A percentile compares a stretch with the other conserved stretches of the same genome.
Conservation (phyloP, 2,113 vertebrate genomes). For the Antigone vipio region DNA sequence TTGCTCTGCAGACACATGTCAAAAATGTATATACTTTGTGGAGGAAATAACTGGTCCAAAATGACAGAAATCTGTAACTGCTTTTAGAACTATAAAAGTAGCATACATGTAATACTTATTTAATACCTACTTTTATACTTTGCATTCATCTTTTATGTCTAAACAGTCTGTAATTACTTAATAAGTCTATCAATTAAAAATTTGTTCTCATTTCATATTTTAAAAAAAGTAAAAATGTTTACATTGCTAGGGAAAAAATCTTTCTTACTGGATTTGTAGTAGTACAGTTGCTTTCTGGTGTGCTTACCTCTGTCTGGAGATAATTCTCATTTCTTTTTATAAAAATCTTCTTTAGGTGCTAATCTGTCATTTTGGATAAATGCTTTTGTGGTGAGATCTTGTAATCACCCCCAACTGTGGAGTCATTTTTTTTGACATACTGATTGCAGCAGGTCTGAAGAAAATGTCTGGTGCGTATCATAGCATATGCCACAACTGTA, state of each 20-base stretch:
- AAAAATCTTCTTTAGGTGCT: not conserved
- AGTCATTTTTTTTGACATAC: constrained; percentile 25
- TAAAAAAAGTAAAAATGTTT: not conserved
- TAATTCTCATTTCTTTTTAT: not conserved
- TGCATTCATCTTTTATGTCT: not conserved
- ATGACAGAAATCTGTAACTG: not conserved
- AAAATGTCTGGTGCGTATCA: not conserved
- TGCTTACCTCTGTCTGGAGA: not conserved
- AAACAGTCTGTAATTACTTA: not conserved
- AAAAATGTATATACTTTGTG: not conserved
- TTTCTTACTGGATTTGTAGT: not conserved
- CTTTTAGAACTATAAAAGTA: not conserved
- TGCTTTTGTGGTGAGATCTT: not conserved
- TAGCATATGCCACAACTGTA: not conserved
- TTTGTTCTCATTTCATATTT: not conserved
- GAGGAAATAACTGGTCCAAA: not conserved
- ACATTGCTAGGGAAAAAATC: not conserved
- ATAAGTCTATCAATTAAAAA: not conserved
- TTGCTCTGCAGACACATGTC: not conserved
- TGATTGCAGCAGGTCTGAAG: constrained; percentile 45
- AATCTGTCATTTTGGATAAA: constrained; percentile 34
- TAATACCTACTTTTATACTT: not conserved
- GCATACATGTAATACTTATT: not conserved
- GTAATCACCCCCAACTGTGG: constrained; percentile 14
- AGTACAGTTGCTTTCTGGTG: not conserved